phyloP scores from a whole-genome alignment of 2,113 vertebrate genomes.

The Aspiorhynchus laticeps region DNA sequence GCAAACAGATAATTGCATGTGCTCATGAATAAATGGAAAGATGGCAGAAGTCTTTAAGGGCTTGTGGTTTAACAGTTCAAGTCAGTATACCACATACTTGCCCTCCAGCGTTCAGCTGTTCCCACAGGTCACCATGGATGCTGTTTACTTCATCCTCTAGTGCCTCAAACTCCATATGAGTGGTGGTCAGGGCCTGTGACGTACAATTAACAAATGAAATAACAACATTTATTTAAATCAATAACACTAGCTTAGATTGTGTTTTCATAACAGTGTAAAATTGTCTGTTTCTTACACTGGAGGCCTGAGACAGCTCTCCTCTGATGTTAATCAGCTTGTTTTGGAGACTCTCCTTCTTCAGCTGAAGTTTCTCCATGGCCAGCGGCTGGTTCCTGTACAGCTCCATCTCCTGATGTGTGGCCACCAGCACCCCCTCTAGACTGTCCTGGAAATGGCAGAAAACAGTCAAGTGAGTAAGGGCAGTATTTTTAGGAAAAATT shows the following conservation, averaged over 20 bases:
- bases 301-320: slow-evolving; percentile 93
- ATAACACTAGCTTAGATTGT: not conserved
- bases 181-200: slow-evolving; percentile 82
- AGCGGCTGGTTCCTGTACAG: slow-evolving; percentile 85
- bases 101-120: slow-evolving; percentile 90
- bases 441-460: slow-evolving; percentile 78
- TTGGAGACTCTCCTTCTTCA: slow-evolving; percentile 92
- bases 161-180: slow-evolving; percentile 86
- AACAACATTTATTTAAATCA: not conserved
- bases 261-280: not conserved
- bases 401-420: slow-evolving; percentile 94
- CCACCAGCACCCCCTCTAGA: slow-evolving; percentile 92
- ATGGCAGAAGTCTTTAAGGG: not conserved
- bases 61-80: not conserved
- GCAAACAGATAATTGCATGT: not conserved
- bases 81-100: slow-evolving; percentile 77
- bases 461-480: not conserved
- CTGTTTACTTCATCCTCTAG: slow-evolving; percentile 89
- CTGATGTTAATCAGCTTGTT: slow-evolving; percentile 95
- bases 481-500: not conserved
- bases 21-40: slow-evolving; percentile 14
- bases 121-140: slow-evolving; percentile 93
- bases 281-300: slow-evolving; percentile 78
- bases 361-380: slow-evolving; percentile 85
- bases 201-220: not conserved